A percentile compares a stretch with the other conserved stretches of the same genome.
Conservation (phyloP, 2,113 vertebrate genomes). For the Columba livia region DNA sequence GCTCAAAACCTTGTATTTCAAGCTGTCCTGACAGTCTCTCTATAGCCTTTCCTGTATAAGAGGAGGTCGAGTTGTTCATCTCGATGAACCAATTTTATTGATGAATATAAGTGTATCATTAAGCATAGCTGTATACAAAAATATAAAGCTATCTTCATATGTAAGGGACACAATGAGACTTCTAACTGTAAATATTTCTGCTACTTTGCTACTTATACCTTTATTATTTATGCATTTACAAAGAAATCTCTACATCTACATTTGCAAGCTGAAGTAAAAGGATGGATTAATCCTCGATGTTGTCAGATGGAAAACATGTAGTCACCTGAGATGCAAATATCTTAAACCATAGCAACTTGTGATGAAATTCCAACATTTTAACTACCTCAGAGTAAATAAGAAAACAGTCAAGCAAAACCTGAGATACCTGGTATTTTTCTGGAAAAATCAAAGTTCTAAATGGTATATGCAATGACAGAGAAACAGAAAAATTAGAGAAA, state of each 20-base stretch:
- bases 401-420: not conserved
- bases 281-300: not conserved
- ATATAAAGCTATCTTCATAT: not conserved
- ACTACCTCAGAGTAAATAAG: not conserved
- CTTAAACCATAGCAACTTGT: accelerated
- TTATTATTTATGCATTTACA: not conserved
- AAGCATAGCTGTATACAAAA: not conserved
- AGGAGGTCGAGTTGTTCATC: not conserved
- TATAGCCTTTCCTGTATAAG: not conserved
- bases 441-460: not conserved
- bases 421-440: not conserved
- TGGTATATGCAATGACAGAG: not conserved
- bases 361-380: not conserved
- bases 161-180: not conserved
- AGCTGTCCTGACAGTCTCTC: not conserved
- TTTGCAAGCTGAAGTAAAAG: not conserved
- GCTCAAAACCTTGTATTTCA: not conserved
- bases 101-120: not conserved
- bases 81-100: not conserved
- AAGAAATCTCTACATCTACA: not conserved
- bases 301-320: not conserved
- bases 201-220: not conserved
- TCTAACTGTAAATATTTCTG: not conserved
- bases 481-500: not conserved
- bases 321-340: not conserved